Evolutionary conservation across 1,140 invertebrate genomes (phyloP).

Genomic region (Elysia chlorotica): DNA sequence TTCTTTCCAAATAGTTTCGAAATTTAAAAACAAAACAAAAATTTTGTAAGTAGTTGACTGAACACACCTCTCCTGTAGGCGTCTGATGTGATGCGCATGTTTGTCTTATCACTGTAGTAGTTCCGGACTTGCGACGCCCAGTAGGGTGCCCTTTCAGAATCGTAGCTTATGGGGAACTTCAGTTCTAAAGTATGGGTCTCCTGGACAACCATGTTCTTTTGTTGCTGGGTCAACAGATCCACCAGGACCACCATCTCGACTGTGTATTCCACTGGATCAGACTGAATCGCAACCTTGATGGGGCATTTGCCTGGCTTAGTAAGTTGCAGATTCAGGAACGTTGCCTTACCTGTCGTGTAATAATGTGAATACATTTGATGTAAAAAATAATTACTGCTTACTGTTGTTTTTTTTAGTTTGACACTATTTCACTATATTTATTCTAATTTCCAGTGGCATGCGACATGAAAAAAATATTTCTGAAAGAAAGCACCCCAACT

Average conservation of each 20-base stretch:
- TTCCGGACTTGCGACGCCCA: conserved; percentile 11
- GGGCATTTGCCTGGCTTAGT: conserved; percentile 28
- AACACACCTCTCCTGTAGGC: neutral
- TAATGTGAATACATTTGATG: neutral
- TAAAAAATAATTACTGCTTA: neutral
- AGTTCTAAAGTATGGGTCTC: conserved; percentile 23
- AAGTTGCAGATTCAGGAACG: conserved; percentile 29
- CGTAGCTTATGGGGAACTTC: conserved; percentile 33
- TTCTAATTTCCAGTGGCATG: neutral
- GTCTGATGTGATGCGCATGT: neutral
- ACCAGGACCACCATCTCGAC: conserved; percentile 18
- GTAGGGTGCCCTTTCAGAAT: conserved; percentile 6
- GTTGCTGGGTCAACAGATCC: conserved; percentile 8
- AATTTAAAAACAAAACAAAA: no score
- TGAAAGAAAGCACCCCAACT: no score
- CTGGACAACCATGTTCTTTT: conserved; percentile 11
- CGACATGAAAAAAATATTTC: no score
- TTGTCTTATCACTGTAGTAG: conserved; percentile 3
- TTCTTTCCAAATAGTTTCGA: no score
- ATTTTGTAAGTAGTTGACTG: no score
- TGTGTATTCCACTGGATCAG: conserved; percentile 34
- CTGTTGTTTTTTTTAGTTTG: neutral
- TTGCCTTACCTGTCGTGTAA: conserved; percentile 19
- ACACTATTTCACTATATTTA: neutral
- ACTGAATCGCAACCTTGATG: conserved; percentile 27